Base-by-base conservation (phyloP, 92 coral and sea anemone genomes). In the Anthopleura xanthogrammica region DNA sequence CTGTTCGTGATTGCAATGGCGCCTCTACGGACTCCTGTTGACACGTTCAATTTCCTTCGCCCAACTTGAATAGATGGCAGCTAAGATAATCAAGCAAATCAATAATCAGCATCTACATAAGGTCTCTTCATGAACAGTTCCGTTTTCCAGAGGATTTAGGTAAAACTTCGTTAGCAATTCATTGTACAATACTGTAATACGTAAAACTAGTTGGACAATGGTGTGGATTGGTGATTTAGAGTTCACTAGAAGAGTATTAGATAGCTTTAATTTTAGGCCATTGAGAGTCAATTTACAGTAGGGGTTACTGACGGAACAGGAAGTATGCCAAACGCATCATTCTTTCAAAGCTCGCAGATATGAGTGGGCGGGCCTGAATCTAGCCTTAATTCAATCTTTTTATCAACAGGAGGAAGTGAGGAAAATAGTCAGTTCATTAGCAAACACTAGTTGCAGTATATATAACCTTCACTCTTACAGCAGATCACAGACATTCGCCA, bases 301-400 rank as follows among this genome's bases (percentile, higher is more conserved):
- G 83, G 84, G 84, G 84, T 55, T 24, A 16, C 12, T 55, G 70
- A 78, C 83, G 84, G 84, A 81, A 81, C 19, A 68, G 84, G 78
- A 81, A 81, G 41, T 48, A 22, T 62, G 84, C 77, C 66, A 70
- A 64, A 13, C 84, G 50, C 43, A 29, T 81, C 66, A 60, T 14
- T 40, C 78, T 68, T 81, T 52, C 68, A 41, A 81, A 81, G 73
- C 68, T 68, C 74, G n/a, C 77, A 64, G 83, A 85, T 85, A 85
- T 36, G 52, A 55, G 79, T 52, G 54, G 88, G 88, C 88, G 88
- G 88, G 55, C 16, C 48, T 79, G 54, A 78, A 78, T 85, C 78
- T 78, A 57, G 83, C 73, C 74, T 80, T 78, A 85, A 85, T 85
- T 85, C 73, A 83, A 85, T 85, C 88, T 41, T 68, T 85, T 79